These are phyloP conservation scores for Knipowitschia caucasica DNA, from an alignment of 2,797 vertebrate species.

Conservation along the genomic window DNA sequence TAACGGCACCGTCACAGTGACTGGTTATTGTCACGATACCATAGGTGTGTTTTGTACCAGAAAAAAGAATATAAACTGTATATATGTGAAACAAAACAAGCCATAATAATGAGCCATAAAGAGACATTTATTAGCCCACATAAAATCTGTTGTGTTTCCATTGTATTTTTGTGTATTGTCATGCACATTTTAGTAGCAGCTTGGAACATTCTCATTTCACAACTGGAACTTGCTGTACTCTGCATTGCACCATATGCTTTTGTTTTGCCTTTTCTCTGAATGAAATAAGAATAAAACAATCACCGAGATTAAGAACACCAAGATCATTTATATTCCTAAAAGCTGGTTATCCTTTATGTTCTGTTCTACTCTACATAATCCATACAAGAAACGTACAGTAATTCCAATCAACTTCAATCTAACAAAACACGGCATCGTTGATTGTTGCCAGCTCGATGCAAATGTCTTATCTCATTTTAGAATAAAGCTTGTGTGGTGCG, in stretches of 20 bases:
- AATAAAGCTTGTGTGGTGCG: conserved; percentile 35
- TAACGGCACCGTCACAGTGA: background rate
- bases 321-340: background rate
- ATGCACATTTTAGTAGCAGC: background rate
- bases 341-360: background rate
- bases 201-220: background rate
- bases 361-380: background rate
- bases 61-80: background rate
- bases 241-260: background rate
- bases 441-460: conserved; percentile 27
- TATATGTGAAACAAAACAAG: conserved; percentile 3
- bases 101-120: background rate
- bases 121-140: conserved; percentile 6
- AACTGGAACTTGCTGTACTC: background rate
- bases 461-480: conserved; percentile 35
- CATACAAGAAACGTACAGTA: conserved; percentile 1
- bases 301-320: background rate
- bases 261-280: conserved; percentile 1
- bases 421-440: conserved; percentile 4
- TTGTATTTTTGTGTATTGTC: background rate
- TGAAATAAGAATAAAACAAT: background rate
- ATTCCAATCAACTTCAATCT: conserved; percentile 7
- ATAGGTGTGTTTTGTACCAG: background rate
- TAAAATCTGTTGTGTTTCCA: background rate
- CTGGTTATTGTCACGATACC: too few relatives aligned